Conservation (phyloP, 1,140 invertebrate species). For the Trachymyrmex cornetzi region DNA sequence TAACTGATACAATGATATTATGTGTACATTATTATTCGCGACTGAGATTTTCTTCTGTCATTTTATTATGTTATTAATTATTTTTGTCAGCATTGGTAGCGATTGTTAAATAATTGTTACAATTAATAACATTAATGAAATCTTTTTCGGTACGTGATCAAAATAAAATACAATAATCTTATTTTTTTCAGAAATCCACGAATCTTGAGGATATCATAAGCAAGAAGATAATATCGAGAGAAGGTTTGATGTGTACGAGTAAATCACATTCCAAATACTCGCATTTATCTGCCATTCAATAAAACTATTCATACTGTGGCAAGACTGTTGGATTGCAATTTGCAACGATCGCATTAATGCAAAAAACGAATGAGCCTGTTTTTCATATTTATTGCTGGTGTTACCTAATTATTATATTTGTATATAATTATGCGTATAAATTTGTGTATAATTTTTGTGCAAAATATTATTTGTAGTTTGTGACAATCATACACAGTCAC, state of each 20-base stretch:
- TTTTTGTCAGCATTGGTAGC: neutral
- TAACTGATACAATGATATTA: neutral
- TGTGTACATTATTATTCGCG: neutral
- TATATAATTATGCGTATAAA: too few species aligned
- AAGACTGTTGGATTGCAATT: constrained; percentile 43
- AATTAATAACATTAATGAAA: neutral
- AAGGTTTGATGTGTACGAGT: constrained; percentile 66
- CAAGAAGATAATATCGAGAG: neutral
- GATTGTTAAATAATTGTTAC: neutral
- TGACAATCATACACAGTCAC: neutral
- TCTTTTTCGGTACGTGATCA: neutral
- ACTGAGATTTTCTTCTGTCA: neutral
- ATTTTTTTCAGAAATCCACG: neutral
- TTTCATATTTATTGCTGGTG: neutral
- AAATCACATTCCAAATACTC: constrained; percentile 13
- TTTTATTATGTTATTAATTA: neutral
- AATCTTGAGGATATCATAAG: constrained; percentile 10
- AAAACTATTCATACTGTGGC: constrained; percentile 46
- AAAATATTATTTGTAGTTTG: neutral
- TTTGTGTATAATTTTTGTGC: too few species aligned
- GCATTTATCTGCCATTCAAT: constrained; percentile 1
- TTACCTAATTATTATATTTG: neutral
- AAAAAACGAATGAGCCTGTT: neutral
- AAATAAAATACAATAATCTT: too few species aligned
- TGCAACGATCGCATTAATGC: constrained; percentile 3